Evolutionary conservation across 30 jellyfish, hydroid and myxozoan species (phyloP), one percentile per base, ranked within the genome.

Genomic region (Clytia hemisphaerica): DNA sequence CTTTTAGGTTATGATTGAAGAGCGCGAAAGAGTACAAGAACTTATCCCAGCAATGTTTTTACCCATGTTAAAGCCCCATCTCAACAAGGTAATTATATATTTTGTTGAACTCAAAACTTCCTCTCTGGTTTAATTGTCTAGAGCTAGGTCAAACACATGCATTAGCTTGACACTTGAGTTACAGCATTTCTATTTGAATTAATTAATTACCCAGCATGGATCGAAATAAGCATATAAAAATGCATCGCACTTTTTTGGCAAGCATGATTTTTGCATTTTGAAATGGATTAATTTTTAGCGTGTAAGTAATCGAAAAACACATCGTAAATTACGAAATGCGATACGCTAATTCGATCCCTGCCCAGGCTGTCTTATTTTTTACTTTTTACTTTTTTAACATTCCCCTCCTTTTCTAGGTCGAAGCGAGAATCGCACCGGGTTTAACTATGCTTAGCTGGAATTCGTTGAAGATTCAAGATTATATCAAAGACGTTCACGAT

Each of bases 401-500:
- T 36, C 22, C 10, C 38, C 26, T 36, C 19, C 38, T 32, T 37
- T 74, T 45, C 24, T 64, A 88, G 97, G 93, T 88, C n/a, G 97
- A 88, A 32, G 94, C 94, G 4, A 79, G 80, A 19, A 75, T 88
- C 25, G 61, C 87, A 25, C 93, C 91, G 21, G 97, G 97, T 1
- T 47, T 88, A 68, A 75, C 94, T 7, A 72, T 88, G 54, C 38
- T 79, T 1, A 88, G 72, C 48, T 88, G 97, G 97, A 88, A 88
- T 51, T 79, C 97, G 1, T 36, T 88, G 76, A 79, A 70, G 29
- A 80, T 88, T 33, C 62, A 61, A 35, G 58, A 74, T 28, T 88
- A 70, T 58, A 72, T 73, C 37, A 66, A 37, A 1, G 26, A 15
- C 35, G 97, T 88, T 6, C 73, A 79, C 58, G 38, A 30, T 21